Evolutionary conservation across 2,113 vertebrate genomes (phyloP).

Genomic region (Peucedramus taeniatus): DNA sequence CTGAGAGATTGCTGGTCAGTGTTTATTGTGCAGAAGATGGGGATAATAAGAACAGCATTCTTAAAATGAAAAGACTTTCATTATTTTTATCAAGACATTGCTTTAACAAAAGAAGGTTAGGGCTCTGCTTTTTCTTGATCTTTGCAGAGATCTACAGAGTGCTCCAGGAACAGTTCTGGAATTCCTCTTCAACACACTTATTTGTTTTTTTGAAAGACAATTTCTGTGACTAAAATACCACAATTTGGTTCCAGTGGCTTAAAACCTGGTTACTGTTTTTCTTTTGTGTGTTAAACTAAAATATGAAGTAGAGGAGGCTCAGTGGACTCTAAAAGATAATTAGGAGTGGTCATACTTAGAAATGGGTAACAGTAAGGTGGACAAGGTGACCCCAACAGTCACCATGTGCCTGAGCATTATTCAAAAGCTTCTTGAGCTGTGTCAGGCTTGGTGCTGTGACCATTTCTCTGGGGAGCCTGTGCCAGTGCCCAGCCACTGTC

Average conservation of each 20-base stretch:
- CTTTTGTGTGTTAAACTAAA: not conserved
- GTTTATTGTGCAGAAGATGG: not conserved
- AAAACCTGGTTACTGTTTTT: not conserved
- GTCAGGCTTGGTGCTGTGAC: not conserved
- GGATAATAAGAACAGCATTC: not conserved
- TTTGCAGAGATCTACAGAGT: not conserved
- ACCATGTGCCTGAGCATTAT: not conserved
- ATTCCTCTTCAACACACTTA: not conserved
- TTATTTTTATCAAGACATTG: not conserved
- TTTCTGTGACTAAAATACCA: not conserved
- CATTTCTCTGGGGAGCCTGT: not conserved
- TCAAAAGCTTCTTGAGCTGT: not conserved
- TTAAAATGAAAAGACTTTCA: not conserved
- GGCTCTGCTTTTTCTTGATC: not conserved
- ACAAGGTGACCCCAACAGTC: not conserved
- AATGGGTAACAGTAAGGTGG: not conserved
- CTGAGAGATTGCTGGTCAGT: not conserved
- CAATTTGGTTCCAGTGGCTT: not conserved
- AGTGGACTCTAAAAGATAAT: not conserved
- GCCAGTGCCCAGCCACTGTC: not conserved
- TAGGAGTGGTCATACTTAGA: not conserved
- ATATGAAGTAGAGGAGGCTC: not conserved
- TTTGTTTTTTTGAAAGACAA: not conserved
- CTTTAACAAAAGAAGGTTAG: not conserved
- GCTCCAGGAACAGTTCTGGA: not conserved